Base-by-base conservation (phyloP, 2,797 vertebrate species). In the Benthosema pterotum region DNA sequence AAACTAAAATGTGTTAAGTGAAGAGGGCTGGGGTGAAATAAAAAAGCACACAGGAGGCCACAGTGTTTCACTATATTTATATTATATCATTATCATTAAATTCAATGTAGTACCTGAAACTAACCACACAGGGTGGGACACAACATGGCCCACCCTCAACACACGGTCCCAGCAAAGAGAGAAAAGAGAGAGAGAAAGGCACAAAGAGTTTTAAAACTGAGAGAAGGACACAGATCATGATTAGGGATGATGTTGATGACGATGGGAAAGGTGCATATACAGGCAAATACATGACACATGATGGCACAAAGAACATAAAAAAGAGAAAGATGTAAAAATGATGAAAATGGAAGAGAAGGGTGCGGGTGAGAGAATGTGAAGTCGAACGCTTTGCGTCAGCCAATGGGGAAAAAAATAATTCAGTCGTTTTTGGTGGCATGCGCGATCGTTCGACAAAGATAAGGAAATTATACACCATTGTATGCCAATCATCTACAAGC, bases 61-160 rank as follows among this genome's bases (percentile, higher is more conserved):
- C 3, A 42, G 71, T 83, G 86, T 91, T 91, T 92, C 88, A 91
- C 91, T 90, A 92, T 90, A 93, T 92, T 93, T 93, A 92, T 93
- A 92, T 91, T 91, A 91, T 90, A 89, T 92, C 86, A 83, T 83
- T 77, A 86, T 84, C 85, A 91, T 89, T 91, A 84, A 90, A 91
- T 90, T 91, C 85, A 87, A 88, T 86, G 87, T 91, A 91, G 91
- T 92, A 93, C 92, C 91, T 93, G 90, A 93, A 93, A 92, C 89
- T 93, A 92, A 91, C 89, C 86, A 92, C 90, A 91, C 80, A 63
- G 78, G 79, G 76, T 38, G 83, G 88, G 32, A 9, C 32, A 76
- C 82, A 75, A 69, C 63, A 60, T 43, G 48, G 80, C 72, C 89
- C 73, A 58, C 80, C 86, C 77, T 85, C 84, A 77, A 88, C 88